Percentiles rank a stretch among this genome's conserved stretches.
phyloP scores from a whole-genome alignment of 1,140 invertebrate species.

The Heliconius himera region DNA sequence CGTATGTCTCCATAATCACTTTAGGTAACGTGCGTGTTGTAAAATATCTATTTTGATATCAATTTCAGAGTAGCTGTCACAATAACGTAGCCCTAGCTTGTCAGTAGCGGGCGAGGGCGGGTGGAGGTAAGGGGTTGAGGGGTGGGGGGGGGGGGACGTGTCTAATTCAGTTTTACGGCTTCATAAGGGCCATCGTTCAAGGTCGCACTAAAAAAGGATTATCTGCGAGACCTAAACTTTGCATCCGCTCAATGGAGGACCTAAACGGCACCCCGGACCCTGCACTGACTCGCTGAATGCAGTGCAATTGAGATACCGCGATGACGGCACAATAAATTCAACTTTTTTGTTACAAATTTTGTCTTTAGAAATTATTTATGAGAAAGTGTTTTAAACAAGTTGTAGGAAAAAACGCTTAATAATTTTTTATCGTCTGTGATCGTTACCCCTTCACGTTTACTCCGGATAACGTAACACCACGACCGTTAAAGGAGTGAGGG shows the following conservation, averaged over 20 bases:
- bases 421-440: neutral
- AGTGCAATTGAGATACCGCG: neutral
- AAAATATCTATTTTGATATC: neutral
- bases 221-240: constrained; percentile 41
- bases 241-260: constrained; percentile 5
- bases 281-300: too few relatives aligned
- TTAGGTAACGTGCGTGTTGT: too few relatives aligned
- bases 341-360: neutral
- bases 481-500: too few relatives aligned
- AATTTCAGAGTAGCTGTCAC: neutral
- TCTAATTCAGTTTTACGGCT: constrained; percentile 16
- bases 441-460: neutral
- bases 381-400: too few relatives aligned
- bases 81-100: too few relatives aligned
- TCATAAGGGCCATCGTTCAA: constrained; percentile 8
- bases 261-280: neutral
- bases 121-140: neutral
- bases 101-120: neutral
- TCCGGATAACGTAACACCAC: too few relatives aligned
- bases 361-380: too few relatives aligned
- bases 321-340: neutral
- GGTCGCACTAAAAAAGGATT: constrained; percentile 42
- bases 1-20: too few relatives aligned
- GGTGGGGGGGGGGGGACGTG: too few relatives aligned
- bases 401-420: neutral